Conservation (phyloP, 2,888 invertebrate species). For the Sepiola atlantica region DNA sequence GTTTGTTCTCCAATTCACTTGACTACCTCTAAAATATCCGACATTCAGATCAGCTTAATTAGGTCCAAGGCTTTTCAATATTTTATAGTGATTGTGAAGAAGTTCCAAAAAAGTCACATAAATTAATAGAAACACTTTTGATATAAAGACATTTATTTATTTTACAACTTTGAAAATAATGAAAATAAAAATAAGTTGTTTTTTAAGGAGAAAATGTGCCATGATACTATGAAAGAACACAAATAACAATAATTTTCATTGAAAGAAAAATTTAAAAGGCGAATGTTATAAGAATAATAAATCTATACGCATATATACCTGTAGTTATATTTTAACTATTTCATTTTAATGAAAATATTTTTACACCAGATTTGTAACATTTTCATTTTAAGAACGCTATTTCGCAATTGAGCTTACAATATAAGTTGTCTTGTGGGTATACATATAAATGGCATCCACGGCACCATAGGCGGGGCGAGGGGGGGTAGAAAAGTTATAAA, state of each 20-base stretch:
- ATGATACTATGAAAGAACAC: neutral
- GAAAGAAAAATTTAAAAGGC: neutral
- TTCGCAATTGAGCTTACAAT: neutral
- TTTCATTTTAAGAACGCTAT: neutral
- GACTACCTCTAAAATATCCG: too few relatives aligned
- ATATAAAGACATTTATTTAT: neutral
- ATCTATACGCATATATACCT: neutral
- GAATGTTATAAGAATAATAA: neutral
- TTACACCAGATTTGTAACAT: neutral
- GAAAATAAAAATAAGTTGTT: neutral
- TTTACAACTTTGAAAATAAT: conserved; percentile 4
- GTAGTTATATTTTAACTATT: neutral
- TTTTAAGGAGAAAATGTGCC: too few relatives aligned
- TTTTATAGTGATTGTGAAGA: too few relatives aligned
- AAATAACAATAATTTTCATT: conserved; percentile 32
- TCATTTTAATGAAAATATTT: too few relatives aligned
- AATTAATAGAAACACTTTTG: too few relatives aligned
- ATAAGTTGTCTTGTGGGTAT: neutral
- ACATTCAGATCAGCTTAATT: too few relatives aligned
- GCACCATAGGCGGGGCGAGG: too few relatives aligned
- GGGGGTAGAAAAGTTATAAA: too few relatives aligned
- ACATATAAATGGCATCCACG: neutral
- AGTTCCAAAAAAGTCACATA: too few relatives aligned
- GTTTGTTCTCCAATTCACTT: too few relatives aligned
- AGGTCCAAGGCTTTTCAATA: too few relatives aligned